Percentiles rank a stretch among this genome's conserved stretches.
phyloP scores from a whole-genome alignment of 1,140 invertebrate genomes.

The Neocloeon triangulifer region DNA sequence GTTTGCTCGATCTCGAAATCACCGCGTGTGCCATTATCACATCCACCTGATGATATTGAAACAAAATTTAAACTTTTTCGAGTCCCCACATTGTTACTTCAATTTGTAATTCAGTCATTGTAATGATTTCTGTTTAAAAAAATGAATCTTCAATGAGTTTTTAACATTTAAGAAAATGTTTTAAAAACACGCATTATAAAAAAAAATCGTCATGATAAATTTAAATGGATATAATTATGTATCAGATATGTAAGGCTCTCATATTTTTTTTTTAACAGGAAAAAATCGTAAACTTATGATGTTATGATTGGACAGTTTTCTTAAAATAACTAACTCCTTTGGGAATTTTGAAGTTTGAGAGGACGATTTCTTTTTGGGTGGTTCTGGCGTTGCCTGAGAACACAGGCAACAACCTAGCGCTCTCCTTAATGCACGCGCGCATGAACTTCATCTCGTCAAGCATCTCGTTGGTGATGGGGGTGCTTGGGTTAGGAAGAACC shows the following conservation, averaged over 20 bases:
- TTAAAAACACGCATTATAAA: no score
- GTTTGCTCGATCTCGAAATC: slow-evolving; percentile 20
- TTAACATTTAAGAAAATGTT: no score
- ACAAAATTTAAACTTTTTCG: no score
- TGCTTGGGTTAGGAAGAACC: slow-evolving; percentile 9
- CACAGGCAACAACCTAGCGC: slow-evolving; percentile 27
- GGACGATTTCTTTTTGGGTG: slow-evolving; percentile 24
- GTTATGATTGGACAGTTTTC: slow-evolving; percentile 5
- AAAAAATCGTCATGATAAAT: no score
- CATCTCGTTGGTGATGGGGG: slow-evolving; percentile 13
- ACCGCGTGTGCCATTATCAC: slow-evolving; percentile 23
- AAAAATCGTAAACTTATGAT: no score
- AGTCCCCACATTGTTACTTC: no score
- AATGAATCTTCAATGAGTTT: no score
- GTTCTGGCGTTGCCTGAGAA: slow-evolving; percentile 22
- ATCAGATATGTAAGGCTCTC: slow-evolving; percentile 4
- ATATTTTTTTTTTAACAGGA: not conserved
- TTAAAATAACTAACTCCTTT: slow-evolving; percentile 24
- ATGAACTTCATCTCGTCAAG: slow-evolving; percentile 18
- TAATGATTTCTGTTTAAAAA: no score
- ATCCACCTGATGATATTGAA: slow-evolving; percentile 18
- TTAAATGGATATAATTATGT: no score
- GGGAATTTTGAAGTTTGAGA: slow-evolving; percentile 30
- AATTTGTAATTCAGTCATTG: no score
- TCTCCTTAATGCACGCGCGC: slow-evolving; percentile 26